Conservation (phyloP, 2,797 vertebrate genomes). For the Megaceryle alcyon region DNA sequence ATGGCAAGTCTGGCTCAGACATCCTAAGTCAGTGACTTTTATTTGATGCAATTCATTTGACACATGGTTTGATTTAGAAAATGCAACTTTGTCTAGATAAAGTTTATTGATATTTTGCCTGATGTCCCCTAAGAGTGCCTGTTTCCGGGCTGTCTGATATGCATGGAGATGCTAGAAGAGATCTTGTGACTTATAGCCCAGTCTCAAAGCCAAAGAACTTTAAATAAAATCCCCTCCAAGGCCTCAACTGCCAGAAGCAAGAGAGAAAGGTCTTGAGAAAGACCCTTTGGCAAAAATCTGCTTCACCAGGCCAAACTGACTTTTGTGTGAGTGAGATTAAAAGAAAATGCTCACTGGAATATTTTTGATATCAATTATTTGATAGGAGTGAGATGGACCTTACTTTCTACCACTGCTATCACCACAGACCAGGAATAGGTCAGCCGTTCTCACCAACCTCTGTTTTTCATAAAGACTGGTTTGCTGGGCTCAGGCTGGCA, state of each 20-base stretch:
- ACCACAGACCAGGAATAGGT: background rate
- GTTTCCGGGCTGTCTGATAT: background rate
- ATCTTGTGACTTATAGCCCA: background rate
- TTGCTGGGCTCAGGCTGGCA: background rate
- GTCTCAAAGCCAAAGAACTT: background rate
- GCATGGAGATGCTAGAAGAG: background rate
- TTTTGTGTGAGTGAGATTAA: background rate
- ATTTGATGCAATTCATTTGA: background rate
- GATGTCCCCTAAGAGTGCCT: background rate
- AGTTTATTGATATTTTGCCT: background rate
- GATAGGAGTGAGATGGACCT: background rate
- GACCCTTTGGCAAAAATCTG: background rate
- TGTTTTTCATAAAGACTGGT: background rate
- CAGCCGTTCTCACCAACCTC: background rate
- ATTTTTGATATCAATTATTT: background rate
- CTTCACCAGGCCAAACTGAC: background rate
- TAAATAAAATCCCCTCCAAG: background rate
- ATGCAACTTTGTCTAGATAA: background rate
- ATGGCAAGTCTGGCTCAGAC: background rate
- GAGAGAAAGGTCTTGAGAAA: constrained; percentile 2
- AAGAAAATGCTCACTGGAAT: background rate
- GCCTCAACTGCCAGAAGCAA: background rate
- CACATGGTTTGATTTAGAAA: background rate
- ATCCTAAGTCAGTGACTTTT: background rate
- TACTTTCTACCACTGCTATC: background rate